phyloP scores from a whole-genome alignment of 2,797 vertebrate genomes.

The Parauchenoglanis punctatus region DNA sequence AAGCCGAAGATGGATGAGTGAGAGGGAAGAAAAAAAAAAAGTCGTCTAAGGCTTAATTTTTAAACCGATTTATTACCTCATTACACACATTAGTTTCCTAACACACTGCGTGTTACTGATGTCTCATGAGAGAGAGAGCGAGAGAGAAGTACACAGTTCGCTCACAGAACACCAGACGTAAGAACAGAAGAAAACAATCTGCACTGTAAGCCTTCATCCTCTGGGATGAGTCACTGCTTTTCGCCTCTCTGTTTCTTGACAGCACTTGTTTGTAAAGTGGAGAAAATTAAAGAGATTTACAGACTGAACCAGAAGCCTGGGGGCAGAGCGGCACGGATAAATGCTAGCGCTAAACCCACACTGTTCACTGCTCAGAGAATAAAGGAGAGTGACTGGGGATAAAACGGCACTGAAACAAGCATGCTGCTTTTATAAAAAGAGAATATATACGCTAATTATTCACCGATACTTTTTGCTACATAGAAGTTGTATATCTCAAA shows the following conservation, averaged over 20 bases:
- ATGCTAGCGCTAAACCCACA: neutral
- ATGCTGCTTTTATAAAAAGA: neutral
- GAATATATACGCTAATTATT: neutral
- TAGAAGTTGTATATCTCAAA: neutral
- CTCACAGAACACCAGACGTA: neutral
- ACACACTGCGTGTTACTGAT: neutral
- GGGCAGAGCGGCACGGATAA: neutral
- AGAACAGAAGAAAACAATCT: constrained; percentile 12
- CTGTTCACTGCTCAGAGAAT: neutral
- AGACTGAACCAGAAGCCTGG: neutral
- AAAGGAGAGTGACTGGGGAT: neutral
- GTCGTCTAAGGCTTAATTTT: neutral
- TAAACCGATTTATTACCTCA: neutral
- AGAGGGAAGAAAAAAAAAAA: neutral
- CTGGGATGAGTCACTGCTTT: constrained; percentile 31
- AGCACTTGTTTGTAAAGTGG: constrained; percentile 28
- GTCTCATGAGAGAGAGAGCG: neutral
- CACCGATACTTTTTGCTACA: neutral
- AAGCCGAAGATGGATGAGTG: neutral
- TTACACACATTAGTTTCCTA: neutral
- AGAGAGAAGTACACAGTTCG: neutral
- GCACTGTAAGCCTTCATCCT: constrained; percentile 33
- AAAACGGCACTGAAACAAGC: neutral
- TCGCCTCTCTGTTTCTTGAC: constrained; percentile 24
- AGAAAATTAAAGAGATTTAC: constrained; percentile 32